phyloP scores from a whole-genome alignment of 92 coral and sea anemone species.

The Actinernus sp. region DNA sequence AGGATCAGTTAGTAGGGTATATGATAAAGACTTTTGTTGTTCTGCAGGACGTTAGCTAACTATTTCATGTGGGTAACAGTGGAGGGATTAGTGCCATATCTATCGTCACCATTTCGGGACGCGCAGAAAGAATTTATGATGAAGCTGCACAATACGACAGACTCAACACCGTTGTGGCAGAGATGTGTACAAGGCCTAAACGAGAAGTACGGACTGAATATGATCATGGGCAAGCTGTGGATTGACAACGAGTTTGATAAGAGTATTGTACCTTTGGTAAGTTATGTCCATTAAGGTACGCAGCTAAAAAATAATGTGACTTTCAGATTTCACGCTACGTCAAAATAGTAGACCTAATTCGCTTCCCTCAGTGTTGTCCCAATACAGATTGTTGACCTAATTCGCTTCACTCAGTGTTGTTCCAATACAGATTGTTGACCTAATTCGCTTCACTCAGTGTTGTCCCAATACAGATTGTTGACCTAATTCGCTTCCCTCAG shows the following conservation, averaged over 20 bases:
- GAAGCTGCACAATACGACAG: slow-evolving; percentile 15
- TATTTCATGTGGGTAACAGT: slow-evolving; percentile 60
- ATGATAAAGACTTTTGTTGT: too few relatives aligned
- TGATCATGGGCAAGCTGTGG: slow-evolving; percentile 62
- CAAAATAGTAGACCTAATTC: too few relatives aligned
- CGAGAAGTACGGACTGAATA: slow-evolving; percentile 36
- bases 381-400: too few relatives aligned
- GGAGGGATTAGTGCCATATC: slow-evolving; percentile 12
- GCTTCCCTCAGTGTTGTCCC: too few relatives aligned
- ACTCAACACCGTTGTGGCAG: slow-evolving; percentile 55
- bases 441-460: too few relatives aligned
- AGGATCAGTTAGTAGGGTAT: too few relatives aligned
- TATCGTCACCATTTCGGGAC: slow-evolving; percentile 52
- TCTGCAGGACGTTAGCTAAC: slow-evolving; percentile 57
- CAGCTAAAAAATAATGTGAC: too few relatives aligned
- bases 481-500: too few relatives aligned
- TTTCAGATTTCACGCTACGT: too few relatives aligned
- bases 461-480: too few relatives aligned
- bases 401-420: too few relatives aligned
- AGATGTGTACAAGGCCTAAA: slow-evolving; percentile 43
- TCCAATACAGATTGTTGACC: too few relatives aligned
- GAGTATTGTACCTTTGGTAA: slow-evolving; percentile 54
- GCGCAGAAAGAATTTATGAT: slow-evolving; percentile 30
- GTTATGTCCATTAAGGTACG: slow-evolving; percentile 14
- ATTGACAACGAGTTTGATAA: slow-evolving; percentile 47